A percentile compares a stretch with the other conserved stretches of the same genome.
phyloP scores from a whole-genome alignment of 2,888 invertebrate genomes.

The Mechanitis messenoides region DNA sequence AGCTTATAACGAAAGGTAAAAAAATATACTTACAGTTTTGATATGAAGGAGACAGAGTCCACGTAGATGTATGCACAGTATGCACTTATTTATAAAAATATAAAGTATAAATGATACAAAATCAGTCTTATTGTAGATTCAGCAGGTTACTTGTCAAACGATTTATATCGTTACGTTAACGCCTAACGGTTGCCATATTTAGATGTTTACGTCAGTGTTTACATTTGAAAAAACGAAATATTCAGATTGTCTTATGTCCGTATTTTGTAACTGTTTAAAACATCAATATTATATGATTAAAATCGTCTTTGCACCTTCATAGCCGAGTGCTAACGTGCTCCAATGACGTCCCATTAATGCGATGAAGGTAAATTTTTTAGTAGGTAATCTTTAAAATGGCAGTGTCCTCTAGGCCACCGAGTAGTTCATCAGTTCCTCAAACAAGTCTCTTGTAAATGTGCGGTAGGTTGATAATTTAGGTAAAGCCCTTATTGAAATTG shows the following conservation, averaged over 20 bases:
- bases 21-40: constrained; percentile 17
- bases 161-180: constrained; percentile 9
- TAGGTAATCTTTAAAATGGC: too few species aligned
- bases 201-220: constrained; percentile 6
- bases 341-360: too few species aligned
- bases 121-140: constrained; percentile 30
- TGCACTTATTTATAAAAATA: constrained; percentile 22
- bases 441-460: too few species aligned
- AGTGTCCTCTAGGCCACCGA: too few species aligned
- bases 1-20: neutral
- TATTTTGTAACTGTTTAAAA: too few species aligned
- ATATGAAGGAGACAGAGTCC: neutral
- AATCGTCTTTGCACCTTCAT: too few species aligned
- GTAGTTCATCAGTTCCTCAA: too few species aligned
- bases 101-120: constrained; percentile 27
- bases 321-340: too few species aligned
- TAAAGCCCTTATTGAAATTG: too few species aligned
- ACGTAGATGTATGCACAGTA: constrained; percentile 5
- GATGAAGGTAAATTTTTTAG: too few species aligned
- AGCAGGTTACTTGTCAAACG: constrained; percentile 30
- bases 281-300: too few species aligned
- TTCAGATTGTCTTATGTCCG: neutral
- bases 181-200: constrained; percentile 5
- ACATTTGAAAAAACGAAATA: neutral
- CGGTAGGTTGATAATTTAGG: too few species aligned